phyloP scores from a whole-genome alignment of 35 echinoderm and acorn worm species.

The Hemicentrotus pulcherrimus region DNA sequence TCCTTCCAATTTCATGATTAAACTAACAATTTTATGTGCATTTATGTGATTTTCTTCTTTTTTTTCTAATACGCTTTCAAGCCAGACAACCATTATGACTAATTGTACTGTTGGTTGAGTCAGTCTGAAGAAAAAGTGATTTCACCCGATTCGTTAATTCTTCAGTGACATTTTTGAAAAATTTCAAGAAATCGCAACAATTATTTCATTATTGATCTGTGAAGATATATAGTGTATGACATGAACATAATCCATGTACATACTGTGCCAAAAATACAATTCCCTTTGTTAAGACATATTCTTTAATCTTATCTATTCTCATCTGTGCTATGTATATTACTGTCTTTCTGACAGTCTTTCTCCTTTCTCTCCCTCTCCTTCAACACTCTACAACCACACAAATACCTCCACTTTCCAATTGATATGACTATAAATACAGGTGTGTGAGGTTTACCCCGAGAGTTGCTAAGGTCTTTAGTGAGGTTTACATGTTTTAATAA shows the following conservation, averaged over 20 bases:
- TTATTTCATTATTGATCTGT: background rate
- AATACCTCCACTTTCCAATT: background rate
- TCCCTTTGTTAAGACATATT: no score
- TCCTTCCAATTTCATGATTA: background rate
- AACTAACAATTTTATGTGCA: background rate
- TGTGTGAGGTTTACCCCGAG: background rate
- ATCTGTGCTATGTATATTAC: no score
- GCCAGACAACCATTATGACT: background rate
- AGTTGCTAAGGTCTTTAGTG: background rate
- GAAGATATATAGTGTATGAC: no score
- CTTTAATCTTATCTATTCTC: no score
- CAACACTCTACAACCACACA: no score
- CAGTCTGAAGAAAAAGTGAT: background rate
- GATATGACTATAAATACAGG: background rate
- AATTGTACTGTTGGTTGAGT: background rate
- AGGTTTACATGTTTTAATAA: background rate
- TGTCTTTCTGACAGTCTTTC: no score
- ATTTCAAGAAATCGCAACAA: background rate
- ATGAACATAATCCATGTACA: no score
- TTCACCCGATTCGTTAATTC: background rate
- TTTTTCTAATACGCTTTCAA: background rate
- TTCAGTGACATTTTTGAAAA: background rate
- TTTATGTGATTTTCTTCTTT: background rate
- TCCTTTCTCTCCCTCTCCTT: no score
- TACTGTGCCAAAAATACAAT: no score